A percentile compares a stretch with the other conserved stretches of the same genome.
These are phyloP conservation scores for Furcula furcula DNA, from an alignment of 2,888 invertebrate genomes.

Conservation along the genomic window DNA sequence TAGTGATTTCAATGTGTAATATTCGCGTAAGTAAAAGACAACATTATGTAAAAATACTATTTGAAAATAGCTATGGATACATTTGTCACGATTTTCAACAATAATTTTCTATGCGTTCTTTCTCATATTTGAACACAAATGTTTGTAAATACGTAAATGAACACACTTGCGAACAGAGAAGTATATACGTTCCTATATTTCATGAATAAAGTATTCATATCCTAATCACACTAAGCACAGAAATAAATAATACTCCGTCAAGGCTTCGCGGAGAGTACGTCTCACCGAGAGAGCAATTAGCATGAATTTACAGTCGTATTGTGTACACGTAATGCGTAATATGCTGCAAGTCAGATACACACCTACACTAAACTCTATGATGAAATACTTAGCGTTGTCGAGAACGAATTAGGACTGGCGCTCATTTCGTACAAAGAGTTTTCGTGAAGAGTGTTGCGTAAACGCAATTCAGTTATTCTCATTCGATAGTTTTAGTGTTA, in stretches of 20 bases:
- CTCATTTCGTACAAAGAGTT: neutral
- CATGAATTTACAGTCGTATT: slow-evolving; percentile 50
- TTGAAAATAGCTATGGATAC: no score
- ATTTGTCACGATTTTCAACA: no score
- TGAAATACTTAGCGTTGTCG: slow-evolving; percentile 42
- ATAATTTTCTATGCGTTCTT: no score
- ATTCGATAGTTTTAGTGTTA: slow-evolving; percentile 4
- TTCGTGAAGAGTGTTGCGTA: slow-evolving; percentile 5
- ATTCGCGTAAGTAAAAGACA: no score
- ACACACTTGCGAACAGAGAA: no score
- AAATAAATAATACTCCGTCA: slow-evolving; percentile 33
- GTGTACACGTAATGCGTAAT: slow-evolving; percentile 44
- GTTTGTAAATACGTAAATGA: no score
- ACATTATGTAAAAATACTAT: no score
- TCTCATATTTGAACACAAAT: no score
- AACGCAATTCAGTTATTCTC: slow-evolving; percentile 23
- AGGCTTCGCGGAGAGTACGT: slow-evolving; percentile 42
- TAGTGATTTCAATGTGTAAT: no score
- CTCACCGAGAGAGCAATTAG: slow-evolving; percentile 46
- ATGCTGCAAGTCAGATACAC: slow-evolving; percentile 33
- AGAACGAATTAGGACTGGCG: slow-evolving; percentile 21
- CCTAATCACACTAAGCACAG: slow-evolving; percentile 4
- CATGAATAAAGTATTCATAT: no score
- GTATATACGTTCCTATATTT: no score
- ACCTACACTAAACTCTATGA: slow-evolving; percentile 39